phyloP scores from a whole-genome alignment of 1,140 invertebrate genomes.

The Venustaconcha ellipsiformis region DNA sequence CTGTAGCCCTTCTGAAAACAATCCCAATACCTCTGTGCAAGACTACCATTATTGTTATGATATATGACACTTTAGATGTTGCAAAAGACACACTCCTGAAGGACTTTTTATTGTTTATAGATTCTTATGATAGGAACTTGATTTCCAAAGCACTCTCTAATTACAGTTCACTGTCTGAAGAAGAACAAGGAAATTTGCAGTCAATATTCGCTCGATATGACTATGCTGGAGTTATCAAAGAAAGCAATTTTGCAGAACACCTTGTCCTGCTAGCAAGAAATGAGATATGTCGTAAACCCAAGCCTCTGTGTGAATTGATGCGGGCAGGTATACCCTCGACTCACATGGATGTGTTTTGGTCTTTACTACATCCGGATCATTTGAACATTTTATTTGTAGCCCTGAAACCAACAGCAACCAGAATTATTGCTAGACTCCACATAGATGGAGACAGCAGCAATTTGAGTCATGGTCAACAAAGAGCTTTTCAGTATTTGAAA shows the following conservation, averaged over 20 bases:
- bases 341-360: constrained; percentile 16
- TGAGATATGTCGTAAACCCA: constrained; percentile 8
- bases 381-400: constrained; percentile 6
- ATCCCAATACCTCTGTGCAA: constrained; percentile 14
- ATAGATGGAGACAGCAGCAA: background rate
- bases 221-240: constrained; percentile 2
- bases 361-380: background rate
- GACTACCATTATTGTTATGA: constrained; percentile 13
- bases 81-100: constrained; percentile 3
- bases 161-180: background rate
- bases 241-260: constrained; percentile 10
- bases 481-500: constrained; percentile 10
- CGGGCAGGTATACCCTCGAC: constrained; percentile 9
- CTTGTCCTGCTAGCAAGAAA: constrained; percentile 5
- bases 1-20: background rate
- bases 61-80: constrained; percentile 14
- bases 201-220: constrained; percentile 14
- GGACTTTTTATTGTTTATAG: constrained; percentile 15
- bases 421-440: constrained; percentile 10
- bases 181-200: constrained; percentile 1
- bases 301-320: constrained; percentile 12
- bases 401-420: constrained; percentile 11
- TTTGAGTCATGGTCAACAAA: background rate
- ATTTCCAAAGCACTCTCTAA: background rate
- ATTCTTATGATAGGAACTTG: constrained; percentile 3